These are phyloP conservation scores for Furcifer pardalis DNA, from an alignment of 2,797 vertebrate genomes.

Conservation along the genomic window DNA sequence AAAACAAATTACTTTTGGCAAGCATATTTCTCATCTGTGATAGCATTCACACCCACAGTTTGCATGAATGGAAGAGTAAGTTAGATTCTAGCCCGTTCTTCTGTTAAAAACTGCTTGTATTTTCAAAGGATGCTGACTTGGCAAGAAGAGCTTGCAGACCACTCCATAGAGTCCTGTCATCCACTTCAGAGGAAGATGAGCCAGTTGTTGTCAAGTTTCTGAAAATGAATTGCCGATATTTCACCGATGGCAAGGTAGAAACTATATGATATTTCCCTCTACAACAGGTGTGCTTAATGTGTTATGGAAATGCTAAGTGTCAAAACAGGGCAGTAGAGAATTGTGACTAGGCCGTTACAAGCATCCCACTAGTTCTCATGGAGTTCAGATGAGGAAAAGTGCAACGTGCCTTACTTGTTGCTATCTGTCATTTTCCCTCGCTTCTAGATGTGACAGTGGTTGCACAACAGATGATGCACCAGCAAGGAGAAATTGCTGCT, in stretches of 20 bases:
- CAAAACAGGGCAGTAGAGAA: background rate
- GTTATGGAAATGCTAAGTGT: background rate
- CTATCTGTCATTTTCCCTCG: no score
- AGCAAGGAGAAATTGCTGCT: no score
- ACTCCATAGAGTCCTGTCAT: conserved; percentile 86
- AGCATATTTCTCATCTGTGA: no score
- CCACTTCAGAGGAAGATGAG: conserved; percentile 94
- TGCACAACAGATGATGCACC: no score
- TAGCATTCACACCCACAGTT: no score
- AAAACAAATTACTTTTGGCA: no score
- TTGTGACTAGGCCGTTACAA: background rate
- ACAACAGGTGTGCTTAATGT: background rate
- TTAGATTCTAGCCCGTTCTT: background rate
- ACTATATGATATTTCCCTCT: background rate
- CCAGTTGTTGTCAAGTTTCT: conserved; percentile 92
- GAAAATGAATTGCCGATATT: conserved; percentile 99
- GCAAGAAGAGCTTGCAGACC: conserved; percentile 81
- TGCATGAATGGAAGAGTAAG: background rate
- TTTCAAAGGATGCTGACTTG: conserved; percentile 82
- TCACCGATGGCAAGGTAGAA: conserved; percentile 96
- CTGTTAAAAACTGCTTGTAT: conserved; percentile 35
- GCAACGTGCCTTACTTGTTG: no score
- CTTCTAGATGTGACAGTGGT: no score
- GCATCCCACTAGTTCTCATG: no score
- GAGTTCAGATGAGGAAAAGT: no score